Conservation (phyloP, 2,797 vertebrate species). For the Cuniculus paca region DNA sequence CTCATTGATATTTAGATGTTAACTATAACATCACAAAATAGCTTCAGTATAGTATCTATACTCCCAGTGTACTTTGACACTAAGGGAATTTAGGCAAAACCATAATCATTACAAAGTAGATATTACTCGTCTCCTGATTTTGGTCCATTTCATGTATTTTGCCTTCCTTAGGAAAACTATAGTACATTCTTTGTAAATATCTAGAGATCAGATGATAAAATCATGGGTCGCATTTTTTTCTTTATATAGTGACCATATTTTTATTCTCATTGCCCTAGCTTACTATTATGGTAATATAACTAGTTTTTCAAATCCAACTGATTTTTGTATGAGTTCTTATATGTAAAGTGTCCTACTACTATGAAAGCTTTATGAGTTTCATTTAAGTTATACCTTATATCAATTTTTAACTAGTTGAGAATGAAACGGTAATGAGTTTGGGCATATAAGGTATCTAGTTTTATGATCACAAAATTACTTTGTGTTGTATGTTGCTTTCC, state of each 20-base stretch:
- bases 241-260: neutral
- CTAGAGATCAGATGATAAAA: neutral
- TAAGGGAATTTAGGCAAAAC: neutral
- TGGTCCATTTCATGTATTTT: neutral
- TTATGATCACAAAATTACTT: neutral
- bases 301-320: neutral
- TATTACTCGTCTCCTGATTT: neutral
- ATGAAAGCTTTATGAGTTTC: neutral
- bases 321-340: neutral
- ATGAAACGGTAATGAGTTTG: neutral
- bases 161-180: neutral
- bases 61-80: neutral
- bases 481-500: neutral
- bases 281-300: neutral
- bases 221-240: neutral
- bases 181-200: neutral
- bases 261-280: neutral
- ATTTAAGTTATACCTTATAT: neutral
- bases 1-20: neutral
- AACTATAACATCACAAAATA: neutral
- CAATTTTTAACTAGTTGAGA: neutral
- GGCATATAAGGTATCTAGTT: neutral
- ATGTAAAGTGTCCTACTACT: neutral
- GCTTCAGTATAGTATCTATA: neutral
- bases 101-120: neutral